Evolutionary conservation across 2,888 invertebrate species (phyloP).

Genomic region (Holacanthella duospinosa): DNA sequence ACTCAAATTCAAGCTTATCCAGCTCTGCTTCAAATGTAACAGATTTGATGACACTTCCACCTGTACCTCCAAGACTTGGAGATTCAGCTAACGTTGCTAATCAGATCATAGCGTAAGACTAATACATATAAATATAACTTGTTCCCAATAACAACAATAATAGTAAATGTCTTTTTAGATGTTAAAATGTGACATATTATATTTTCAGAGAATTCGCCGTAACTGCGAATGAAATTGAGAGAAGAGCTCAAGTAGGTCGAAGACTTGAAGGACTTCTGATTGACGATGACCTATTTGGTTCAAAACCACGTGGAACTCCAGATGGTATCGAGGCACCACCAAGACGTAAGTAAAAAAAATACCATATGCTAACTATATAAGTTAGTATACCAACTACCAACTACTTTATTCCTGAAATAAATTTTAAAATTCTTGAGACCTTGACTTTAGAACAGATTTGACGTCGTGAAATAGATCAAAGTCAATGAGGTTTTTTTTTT

Average conservation of each 20-base stretch:
- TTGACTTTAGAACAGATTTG: too few species aligned
- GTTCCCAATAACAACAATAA: background rate
- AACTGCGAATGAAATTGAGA: constrained; percentile 37
- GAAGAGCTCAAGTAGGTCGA: constrained; percentile 30
- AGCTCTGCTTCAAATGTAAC: constrained; percentile 14
- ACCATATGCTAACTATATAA: too few species aligned
- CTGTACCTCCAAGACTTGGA: constrained; percentile 29
- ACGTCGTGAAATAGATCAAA: too few species aligned
- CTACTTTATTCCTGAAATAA: too few species aligned
- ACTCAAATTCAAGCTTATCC: constrained; percentile 13
- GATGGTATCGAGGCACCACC: constrained; percentile 36
- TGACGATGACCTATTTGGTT: constrained; percentile 23
- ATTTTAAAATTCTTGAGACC: too few species aligned
- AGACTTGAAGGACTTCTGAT: constrained; percentile 27
- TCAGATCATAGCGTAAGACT: constrained; percentile 35
- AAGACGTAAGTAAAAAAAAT: too few species aligned
- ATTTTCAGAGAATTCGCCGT: constrained; percentile 33
- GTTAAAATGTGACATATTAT: background rate
- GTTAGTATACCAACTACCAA: too few species aligned
- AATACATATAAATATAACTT: background rate
- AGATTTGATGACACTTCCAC: constrained; percentile 29
- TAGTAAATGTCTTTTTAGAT: background rate
- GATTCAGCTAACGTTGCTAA: constrained; percentile 31
- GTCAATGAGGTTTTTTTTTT: too few species aligned
- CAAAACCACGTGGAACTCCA: constrained; percentile 26